phyloP scores from a whole-genome alignment of 2,113 vertebrate species.

The Nannobrachium achirus region DNA sequence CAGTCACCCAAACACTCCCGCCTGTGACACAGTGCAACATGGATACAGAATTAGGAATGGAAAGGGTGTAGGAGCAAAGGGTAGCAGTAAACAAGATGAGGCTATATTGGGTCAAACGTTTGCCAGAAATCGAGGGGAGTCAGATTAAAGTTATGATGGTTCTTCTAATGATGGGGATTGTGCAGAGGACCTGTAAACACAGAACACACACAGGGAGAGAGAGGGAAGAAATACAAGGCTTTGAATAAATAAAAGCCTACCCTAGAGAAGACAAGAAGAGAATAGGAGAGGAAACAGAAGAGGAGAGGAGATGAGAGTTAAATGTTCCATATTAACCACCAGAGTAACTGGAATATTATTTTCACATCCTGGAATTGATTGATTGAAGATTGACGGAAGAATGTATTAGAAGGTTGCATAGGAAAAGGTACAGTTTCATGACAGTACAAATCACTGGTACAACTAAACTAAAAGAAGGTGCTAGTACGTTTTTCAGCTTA shows the following conservation, averaged over 20 bases:
- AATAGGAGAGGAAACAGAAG: slow-evolving; percentile 37
- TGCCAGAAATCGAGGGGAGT: neutral
- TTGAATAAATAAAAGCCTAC: too few species aligned
- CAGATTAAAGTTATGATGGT: neutral
- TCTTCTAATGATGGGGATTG: too few species aligned
- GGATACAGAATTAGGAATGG: neutral
- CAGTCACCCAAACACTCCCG: slow-evolving; percentile 52
- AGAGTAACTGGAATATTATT: slow-evolving; percentile 36
- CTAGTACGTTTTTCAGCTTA: too few species aligned
- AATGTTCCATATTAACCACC: slow-evolving; percentile 38
- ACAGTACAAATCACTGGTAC: too few species aligned
- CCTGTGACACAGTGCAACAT: slow-evolving; percentile 13
- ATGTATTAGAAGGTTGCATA: too few species aligned
- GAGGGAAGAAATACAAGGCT: slow-evolving; percentile 3
- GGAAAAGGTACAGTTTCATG: too few species aligned
- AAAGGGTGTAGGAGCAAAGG: slow-evolving; percentile 4
- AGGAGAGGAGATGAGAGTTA: slow-evolving; percentile 41
- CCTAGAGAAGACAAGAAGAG: slow-evolving; percentile 29
- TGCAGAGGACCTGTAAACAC: slow-evolving; percentile 23
- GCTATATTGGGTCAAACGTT: neutral
- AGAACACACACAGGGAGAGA: slow-evolving; percentile 1
- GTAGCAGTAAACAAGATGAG: neutral
- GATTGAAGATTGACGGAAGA: too few species aligned
- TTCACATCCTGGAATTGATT: too few species aligned
- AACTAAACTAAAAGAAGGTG: too few species aligned